Conservation (phyloP, 1,140 invertebrate species). For the Drosophila takahashii region DNA sequence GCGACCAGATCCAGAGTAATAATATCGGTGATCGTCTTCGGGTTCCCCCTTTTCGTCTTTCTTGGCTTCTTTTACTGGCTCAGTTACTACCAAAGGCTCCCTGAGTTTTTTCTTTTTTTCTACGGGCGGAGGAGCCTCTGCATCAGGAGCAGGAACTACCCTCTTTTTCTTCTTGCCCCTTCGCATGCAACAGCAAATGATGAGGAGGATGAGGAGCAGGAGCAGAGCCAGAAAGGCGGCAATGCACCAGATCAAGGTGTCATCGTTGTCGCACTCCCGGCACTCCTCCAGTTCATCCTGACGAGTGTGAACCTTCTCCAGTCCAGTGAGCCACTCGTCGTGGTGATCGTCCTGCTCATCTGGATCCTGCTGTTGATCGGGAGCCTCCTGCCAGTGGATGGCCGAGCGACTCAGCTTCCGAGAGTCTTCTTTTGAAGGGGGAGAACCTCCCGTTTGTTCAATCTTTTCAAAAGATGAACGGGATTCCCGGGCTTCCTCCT, state of each 20-base stretch:
- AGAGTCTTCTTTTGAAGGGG: background rate
- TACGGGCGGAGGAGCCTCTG: background rate
- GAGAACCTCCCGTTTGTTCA: background rate
- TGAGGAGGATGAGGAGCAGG: conserved; percentile 43
- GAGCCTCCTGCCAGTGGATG: background rate
- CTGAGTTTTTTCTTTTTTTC: background rate
- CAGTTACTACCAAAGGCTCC: background rate
- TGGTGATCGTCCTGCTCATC: background rate
- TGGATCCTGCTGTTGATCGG: background rate
- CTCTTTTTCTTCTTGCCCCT: conserved; percentile 9
- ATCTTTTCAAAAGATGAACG: background rate
- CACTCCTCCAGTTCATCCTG: conserved; percentile 32
- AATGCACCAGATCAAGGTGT: conserved; percentile 38
- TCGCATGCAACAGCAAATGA: conserved; percentile 55
- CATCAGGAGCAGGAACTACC: background rate
- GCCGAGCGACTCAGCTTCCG: conserved; percentile 38
- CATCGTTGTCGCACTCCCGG: conserved; percentile 42
- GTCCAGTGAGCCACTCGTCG: background rate
- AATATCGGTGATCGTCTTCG: background rate
- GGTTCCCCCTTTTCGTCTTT: background rate
- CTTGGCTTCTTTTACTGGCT: background rate
- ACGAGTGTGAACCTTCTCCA: background rate
- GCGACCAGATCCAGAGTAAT: conserved; percentile 10
- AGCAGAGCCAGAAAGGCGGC: conserved; percentile 43
- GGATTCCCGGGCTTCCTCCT: background rate